Base-by-base conservation (phyloP, 2,113 vertebrate genomes). In the Diglossa brunneiventris region DNA sequence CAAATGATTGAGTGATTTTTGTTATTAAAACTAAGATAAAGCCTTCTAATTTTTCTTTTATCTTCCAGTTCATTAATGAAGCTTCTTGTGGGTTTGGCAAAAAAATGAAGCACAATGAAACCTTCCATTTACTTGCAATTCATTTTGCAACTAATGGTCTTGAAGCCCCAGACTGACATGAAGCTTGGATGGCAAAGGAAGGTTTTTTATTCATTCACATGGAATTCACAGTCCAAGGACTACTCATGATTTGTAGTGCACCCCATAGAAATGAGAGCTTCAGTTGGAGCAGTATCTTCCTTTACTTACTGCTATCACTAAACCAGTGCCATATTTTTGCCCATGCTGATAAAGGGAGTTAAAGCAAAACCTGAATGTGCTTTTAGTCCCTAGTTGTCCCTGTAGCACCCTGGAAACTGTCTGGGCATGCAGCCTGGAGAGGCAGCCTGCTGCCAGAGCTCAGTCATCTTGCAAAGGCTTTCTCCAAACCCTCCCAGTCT, bases 71-170 rank as follows among this genome's bases (percentile, higher is more conserved):
- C 3, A 33, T 42, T 44, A 64, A 63, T 83, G 83, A 93, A 96
- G 83, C 52, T 73, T 73, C 59, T 70, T 84, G 86, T 74, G 62
- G 16, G 59, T 91, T 59, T 18, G 4, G 41, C 63, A 91, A 86
- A 73, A 91, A 97, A 97, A 97, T 33, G 30, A 64, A 87, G 56
- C 77, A 88, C 88, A 96, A 44, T 92, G 63, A 96, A 66, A 95
- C 53, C 44, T 92, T 97, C 91, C 62, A 77, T 44, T 89, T 69
- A 92, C 67, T 96, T 96, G 79, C 82, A 95, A 68, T 42, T 93
- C 53, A 81, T 84, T 95, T 92, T 35, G 74, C 42, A 92, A 30
- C 82, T 89, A 90, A 87, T 0, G 1, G 33, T 49, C 63, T 41
- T 95, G 85, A 84, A 96, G 97, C 77, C 44, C 72, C 30, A 94